Evolutionary conservation across 2,113 vertebrate species (phyloP).

Genomic region (Grallaria varia): DNA sequence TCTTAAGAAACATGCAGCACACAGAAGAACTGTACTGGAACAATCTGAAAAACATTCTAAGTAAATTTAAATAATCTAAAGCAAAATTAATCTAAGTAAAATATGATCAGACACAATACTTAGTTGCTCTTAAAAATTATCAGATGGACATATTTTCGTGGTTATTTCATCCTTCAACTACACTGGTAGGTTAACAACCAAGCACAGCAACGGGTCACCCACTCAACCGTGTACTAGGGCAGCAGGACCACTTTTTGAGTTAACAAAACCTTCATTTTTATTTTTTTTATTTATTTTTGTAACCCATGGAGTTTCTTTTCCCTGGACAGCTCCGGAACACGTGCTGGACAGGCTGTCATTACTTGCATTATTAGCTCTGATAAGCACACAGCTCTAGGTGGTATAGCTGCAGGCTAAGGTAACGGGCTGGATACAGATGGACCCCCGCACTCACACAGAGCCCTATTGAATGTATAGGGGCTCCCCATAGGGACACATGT

Average conservation of each 20-base stretch:
- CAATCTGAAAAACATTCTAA: background rate
- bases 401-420: constrained; percentile 58
- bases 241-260: background rate
- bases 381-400: constrained; percentile 54
- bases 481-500: constrained; percentile 37
- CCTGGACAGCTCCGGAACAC: background rate
- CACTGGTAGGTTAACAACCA: background rate
- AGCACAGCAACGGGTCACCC: background rate
- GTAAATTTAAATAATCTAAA: background rate
- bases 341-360: constrained; percentile 53
- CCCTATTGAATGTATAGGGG: constrained; percentile 22
- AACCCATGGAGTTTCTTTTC: constrained; percentile 35
- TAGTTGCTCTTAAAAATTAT: background rate
- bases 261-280: constrained; percentile 32
- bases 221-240: background rate
- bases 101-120: background rate
- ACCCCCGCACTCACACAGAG: constrained; percentile 22
- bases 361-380: constrained; percentile 43
- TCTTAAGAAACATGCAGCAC: background rate
- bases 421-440: constrained; percentile 51
- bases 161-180: background rate
- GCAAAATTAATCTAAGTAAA: background rate
- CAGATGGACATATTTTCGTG: background rate
- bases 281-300: background rate
- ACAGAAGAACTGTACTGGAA: background rate